Evolutionary conservation across 2,113 vertebrate species (phyloP).

Genomic region (Butorides virescens): DNA sequence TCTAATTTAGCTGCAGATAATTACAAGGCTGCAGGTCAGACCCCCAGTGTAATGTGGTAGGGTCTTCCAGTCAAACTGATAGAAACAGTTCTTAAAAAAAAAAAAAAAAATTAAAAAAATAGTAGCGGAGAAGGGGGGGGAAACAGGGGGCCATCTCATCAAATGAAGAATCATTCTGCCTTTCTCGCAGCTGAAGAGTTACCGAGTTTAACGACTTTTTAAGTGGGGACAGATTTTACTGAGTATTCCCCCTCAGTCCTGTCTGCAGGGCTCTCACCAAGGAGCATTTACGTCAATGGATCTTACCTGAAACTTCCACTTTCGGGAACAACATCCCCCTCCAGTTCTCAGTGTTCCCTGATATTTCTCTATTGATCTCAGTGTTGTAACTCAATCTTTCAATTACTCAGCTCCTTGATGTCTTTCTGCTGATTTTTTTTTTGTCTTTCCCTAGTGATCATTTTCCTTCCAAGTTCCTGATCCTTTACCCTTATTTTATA

Average conservation of each 20-base stretch:
- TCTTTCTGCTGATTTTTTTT: not conserved
- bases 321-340: not conserved
- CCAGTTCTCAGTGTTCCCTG: not conserved
- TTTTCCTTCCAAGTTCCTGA: slow-evolving; percentile 40
- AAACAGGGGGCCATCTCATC: not conserved
- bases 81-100: not conserved
- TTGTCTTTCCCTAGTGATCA: slow-evolving; percentile 8
- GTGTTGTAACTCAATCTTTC: slow-evolving; percentile 51
- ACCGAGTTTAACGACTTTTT: not conserved
- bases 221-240: not conserved
- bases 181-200: not conserved
- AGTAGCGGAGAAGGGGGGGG: not conserved
- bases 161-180: not conserved
- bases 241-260: not conserved
- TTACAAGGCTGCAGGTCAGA: slow-evolving; percentile 57
- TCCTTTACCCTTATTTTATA: slow-evolving; percentile 26
- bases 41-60: not conserved
- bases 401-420: slow-evolving; percentile 40
- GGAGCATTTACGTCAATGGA: not conserved
- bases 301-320: not conserved
- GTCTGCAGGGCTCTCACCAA: not conserved
- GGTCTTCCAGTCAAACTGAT: slow-evolving; percentile 14
- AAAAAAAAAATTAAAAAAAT: too few species aligned
- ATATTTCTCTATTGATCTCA: slow-evolving; percentile 39
- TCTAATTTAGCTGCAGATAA: slow-evolving; percentile 70